Evolutionary conservation across 2,888 invertebrate genomes (phyloP).

Genomic region (Coelopa pilipes): DNA sequence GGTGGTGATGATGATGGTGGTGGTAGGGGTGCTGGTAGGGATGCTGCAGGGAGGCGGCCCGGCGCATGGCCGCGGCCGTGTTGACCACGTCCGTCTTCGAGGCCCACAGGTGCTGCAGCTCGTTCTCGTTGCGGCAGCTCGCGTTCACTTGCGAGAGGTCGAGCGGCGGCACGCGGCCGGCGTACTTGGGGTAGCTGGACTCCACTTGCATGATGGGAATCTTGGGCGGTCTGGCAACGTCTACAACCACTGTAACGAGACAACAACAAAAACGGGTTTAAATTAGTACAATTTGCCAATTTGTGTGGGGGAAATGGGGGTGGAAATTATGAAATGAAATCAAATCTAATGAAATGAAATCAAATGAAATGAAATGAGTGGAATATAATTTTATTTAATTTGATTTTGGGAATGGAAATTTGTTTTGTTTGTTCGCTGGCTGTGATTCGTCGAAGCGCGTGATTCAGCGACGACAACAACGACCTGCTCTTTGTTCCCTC

Average conservation of each 20-base stretch:
- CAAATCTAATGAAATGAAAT: not conserved
- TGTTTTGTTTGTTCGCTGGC: not conserved
- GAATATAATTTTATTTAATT: constrained; percentile 4
- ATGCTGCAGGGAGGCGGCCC: constrained; percentile 48
- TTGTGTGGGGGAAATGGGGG: not conserved
- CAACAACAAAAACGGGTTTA: constrained; percentile 15
- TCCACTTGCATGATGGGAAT: constrained; percentile 61
- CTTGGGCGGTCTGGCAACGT: constrained; percentile 17
- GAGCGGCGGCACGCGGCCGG: constrained; percentile 64
- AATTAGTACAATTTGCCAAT: not conserved
- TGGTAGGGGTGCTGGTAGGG: constrained; percentile 50
- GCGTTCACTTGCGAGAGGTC: constrained; percentile 63
- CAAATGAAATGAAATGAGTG: not conserved
- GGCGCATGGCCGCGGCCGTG: constrained; percentile 45
- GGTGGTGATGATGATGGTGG: constrained; percentile 28
- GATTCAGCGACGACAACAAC: not conserved
- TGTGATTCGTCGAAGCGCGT: no score
- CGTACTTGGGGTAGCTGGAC: constrained; percentile 62
- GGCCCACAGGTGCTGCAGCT: constrained; percentile 54
- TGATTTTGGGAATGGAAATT: not conserved
- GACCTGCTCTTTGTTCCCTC: not conserved
- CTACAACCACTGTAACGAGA: constrained; percentile 44
- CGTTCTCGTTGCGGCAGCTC: constrained; percentile 56
- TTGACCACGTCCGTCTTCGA: constrained; percentile 40
- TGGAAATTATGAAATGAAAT: not conserved